phyloP scores from a whole-genome alignment of 2,888 invertebrate species.

The Apodemia duryi region DNA sequence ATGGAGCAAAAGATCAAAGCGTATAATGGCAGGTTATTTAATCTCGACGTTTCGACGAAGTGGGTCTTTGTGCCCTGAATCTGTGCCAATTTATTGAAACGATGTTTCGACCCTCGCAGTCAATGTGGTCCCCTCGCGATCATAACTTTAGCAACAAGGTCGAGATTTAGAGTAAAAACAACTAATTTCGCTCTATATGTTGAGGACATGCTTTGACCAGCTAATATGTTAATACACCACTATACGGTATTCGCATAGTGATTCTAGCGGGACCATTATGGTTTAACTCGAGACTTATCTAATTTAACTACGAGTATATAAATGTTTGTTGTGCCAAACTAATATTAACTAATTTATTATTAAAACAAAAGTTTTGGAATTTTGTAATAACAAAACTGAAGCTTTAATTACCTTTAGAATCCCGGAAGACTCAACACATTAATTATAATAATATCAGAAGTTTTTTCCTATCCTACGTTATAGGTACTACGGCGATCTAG shows the following conservation, averaged over 20 bases:
- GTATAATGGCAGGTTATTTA: background rate
- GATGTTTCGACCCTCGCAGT: background rate
- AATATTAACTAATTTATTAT: constrained; percentile 25
- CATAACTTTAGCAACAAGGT: background rate
- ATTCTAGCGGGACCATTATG: constrained; percentile 15
- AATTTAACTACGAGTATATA: constrained; percentile 34
- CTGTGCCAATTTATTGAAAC: constrained; percentile 1
- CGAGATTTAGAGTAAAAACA: background rate
- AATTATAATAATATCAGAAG: constrained; percentile 17
- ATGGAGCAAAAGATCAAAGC: constrained; percentile 2
- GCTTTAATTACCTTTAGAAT: constrained; percentile 75
- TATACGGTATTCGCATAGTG: constrained; percentile 18
- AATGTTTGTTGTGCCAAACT: constrained; percentile 54
- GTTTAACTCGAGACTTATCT: constrained; percentile 21
- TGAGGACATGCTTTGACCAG: background rate
- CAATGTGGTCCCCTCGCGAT: constrained; percentile 1
- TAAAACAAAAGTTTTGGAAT: constrained; percentile 23
- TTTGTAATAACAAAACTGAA: constrained; percentile 44
- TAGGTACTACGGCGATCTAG: constrained; percentile 42
- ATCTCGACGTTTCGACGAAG: background rate
- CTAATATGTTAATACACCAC: background rate
- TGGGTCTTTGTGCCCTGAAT: background rate
- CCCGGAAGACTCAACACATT: constrained; percentile 54
- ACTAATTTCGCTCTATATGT: background rate
- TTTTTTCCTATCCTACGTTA: constrained; percentile 13